Evolutionary conservation across 2,888 invertebrate species (phyloP).

Genomic region (Antheraea assamensis): DNA sequence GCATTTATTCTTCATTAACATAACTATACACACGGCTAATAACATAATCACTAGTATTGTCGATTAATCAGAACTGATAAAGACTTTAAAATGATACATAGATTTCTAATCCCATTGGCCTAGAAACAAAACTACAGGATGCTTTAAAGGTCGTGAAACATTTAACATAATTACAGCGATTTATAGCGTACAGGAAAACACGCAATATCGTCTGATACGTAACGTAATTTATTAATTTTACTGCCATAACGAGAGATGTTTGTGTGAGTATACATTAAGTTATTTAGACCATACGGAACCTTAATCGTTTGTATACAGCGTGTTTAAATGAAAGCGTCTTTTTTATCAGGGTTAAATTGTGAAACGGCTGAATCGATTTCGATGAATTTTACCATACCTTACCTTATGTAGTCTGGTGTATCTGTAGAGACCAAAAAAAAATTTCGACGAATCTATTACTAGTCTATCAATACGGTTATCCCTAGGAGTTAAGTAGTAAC

Average conservation of each 20-base stretch:
- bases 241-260: constrained; percentile 10
- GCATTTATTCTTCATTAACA: no score
- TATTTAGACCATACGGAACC: background rate
- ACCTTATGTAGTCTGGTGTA: no score
- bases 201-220: constrained; percentile 33
- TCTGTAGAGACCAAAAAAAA: no score
- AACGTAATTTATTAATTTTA: constrained; percentile 26
- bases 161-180: constrained; percentile 28
- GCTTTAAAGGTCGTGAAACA: constrained; percentile 33
- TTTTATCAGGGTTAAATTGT: no score
- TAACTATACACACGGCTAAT: background rate
- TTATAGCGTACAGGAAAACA: constrained; percentile 34
- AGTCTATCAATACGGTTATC: no score
- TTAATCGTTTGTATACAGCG: no score
- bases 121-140: constrained; percentile 28
- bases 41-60: background rate
- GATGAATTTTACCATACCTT: no score
- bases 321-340: no score
- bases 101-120: constrained; percentile 20
- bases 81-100: constrained; percentile 13
- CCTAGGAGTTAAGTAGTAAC: no score
- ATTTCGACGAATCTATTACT: no score
- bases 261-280: background rate
- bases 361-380: no score
- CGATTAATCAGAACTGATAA: background rate